These are phyloP conservation scores for Darevskia mixta DNA, from an alignment of 2,797 vertebrate genomes.

Conservation along the genomic window DNA sequence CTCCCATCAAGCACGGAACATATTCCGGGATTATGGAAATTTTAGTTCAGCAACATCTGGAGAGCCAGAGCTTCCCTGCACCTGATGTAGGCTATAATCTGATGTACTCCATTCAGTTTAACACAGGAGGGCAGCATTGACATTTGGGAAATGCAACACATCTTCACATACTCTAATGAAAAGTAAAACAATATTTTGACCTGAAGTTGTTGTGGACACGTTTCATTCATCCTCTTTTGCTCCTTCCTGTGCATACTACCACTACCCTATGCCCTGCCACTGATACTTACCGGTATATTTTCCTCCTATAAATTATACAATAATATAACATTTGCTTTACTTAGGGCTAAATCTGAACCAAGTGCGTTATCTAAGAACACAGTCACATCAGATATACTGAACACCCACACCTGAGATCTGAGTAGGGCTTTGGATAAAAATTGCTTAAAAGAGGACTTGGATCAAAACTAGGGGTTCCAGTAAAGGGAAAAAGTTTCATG, in stretches of 20 bases:
- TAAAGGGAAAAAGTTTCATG: not conserved
- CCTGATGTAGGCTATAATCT: not conserved
- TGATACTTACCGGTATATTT: no score
- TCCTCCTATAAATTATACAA: not conserved
- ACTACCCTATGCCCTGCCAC: not conserved
- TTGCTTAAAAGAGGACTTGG: not conserved
- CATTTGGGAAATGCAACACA: not conserved
- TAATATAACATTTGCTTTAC: not conserved
- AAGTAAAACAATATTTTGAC: not conserved
- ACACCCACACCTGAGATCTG: not conserved
- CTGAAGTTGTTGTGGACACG: not conserved
- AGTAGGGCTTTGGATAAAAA: not conserved
- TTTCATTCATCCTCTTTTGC: not conserved
- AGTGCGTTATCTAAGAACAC: not conserved
- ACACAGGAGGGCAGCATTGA: slow-evolving; percentile 23
- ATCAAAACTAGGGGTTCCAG: not conserved
- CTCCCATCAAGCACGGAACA: no score
- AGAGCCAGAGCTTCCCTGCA: no score
- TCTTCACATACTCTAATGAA: not conserved
- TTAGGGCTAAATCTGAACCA: not conserved
- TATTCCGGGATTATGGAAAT: no score
- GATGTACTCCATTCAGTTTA: slow-evolving; percentile 10
- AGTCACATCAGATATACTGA: not conserved
- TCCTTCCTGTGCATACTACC: not conserved
- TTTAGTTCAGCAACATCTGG: no score